Percentiles rank a stretch among this genome's conserved stretches.
Conservation (phyloP, 2,113 vertebrate genomes). For the Sinocyclocheilus grahami region DNA sequence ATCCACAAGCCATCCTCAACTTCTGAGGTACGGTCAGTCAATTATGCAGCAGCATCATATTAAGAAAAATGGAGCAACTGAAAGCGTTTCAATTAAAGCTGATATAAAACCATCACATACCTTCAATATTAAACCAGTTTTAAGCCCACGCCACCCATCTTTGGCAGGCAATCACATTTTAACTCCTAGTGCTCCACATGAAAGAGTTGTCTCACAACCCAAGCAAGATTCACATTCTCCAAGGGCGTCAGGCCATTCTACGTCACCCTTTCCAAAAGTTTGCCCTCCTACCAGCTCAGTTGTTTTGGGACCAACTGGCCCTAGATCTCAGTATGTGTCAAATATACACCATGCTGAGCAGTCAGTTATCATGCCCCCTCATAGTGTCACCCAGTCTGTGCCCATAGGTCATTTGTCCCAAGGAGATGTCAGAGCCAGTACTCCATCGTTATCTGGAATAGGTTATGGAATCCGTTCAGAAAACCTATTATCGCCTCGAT, state of each 20-base stretch:
- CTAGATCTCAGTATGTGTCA: slow-evolving; percentile 87
- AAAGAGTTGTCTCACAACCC: slow-evolving; percentile 82
- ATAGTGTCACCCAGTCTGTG: slow-evolving; percentile 88
- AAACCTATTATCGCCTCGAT: slow-evolving; percentile 81
- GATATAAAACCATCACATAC: slow-evolving; percentile 86
- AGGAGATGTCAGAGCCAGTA: slow-evolving; percentile 86
- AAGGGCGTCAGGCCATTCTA: slow-evolving; percentile 80
- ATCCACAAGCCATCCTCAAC: slow-evolving; percentile 81
- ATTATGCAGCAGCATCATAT: slow-evolving; percentile 82
- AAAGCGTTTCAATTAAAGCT: slow-evolving; percentile 81
- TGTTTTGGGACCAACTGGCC: slow-evolving; percentile 84
- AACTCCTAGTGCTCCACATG: slow-evolving; percentile 79
- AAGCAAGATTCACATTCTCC: slow-evolving; percentile 91
- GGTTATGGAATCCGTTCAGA: slow-evolving; percentile 87
- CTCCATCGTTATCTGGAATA: slow-evolving; percentile 84
- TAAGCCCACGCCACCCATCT: slow-evolving; percentile 86
- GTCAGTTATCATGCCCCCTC: slow-evolving; percentile 95
- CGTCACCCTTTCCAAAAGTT: slow-evolving; percentile 81
- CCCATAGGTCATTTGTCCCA: slow-evolving; percentile 85
- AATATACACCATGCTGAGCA: slow-evolving; percentile 88
- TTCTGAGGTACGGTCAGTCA: slow-evolving; percentile 90
- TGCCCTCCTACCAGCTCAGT: slow-evolving; percentile 84
- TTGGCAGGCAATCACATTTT: slow-evolving; percentile 82
- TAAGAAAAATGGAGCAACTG: slow-evolving; percentile 83
- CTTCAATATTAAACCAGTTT: slow-evolving; percentile 82